phyloP scores from a whole-genome alignment of 2,888 invertebrate genomes.

The Ichneumoninae sp. region DNA sequence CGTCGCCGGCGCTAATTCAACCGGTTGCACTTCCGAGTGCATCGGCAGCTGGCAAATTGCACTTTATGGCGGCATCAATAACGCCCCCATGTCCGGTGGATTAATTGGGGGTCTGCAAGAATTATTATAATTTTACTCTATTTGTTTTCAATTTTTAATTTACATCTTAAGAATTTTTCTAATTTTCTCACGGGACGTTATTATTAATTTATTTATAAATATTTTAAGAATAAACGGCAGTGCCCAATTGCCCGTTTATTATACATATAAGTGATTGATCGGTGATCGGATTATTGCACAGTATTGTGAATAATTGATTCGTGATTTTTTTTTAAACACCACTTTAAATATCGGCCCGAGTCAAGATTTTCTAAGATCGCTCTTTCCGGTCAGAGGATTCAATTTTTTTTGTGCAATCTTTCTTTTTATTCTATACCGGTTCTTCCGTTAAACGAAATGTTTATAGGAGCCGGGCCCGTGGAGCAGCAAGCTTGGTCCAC shows the following conservation, averaged over 20 bases:
- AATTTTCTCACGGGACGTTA: not conserved
- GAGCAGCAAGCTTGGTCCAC: not conserved
- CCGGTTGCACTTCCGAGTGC: conserved; percentile 66
- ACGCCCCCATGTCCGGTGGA: conserved; percentile 59
- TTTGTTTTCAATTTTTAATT: not conserved
- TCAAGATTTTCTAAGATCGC: not conserved
- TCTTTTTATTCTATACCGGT: not conserved
- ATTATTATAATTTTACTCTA: conserved; percentile 8
- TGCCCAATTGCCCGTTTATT: not conserved
- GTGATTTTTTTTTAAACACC: no score
- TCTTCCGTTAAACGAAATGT: not conserved
- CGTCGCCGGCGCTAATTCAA: conserved; percentile 64
- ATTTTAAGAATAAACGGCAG: not conserved
- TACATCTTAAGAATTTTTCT: not conserved
- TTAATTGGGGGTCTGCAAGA: conserved; percentile 26
- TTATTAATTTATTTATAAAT: not conserved
- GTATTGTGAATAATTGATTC: no score
- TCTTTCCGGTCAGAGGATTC: not conserved
- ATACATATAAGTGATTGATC: not conserved
- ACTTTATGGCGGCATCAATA: conserved; percentile 65
- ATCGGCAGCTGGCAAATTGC: conserved; percentile 82
- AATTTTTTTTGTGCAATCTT: not conserved
- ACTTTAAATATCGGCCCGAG: no score
- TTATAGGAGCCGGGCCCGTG: not conserved
- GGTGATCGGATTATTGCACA: no score